Evolutionary conservation across 2,888 invertebrate species (phyloP), one percentile per base, ranked within the genome.

Genomic region (Drosophila kuntzei): DNA sequence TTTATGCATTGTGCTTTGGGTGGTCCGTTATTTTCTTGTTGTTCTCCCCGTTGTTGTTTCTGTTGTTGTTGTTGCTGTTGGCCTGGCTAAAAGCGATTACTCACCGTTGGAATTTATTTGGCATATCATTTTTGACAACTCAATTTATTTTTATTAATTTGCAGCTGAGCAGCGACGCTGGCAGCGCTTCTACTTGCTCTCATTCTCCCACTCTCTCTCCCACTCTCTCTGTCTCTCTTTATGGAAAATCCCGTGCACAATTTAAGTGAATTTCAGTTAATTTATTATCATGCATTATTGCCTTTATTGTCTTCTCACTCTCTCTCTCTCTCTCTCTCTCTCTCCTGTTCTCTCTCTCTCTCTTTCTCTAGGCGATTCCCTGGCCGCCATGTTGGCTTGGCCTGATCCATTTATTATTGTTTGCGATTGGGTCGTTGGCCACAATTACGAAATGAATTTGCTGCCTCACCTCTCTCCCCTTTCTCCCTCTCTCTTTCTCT

Each of bases 121-220:
- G 90, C 91, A 90, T 91, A 91, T 91, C 91, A 91, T 91, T 91
- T 90, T 90, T 91, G 91, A 91, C 91, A 91, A 91, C 91, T 91
- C 91, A 92, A 91, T 91, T 91, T 91, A 91, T 91, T 92, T 92
- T 91, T 91, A 91, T 91, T 91, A 91, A 92, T 92, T 91, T 92
- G 90, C 87, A 86, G 87, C 89, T 90, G 68, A 82, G 88, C 87
- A 86, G 86, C 75, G 72, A 22, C 58, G 58, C 32, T 29, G 18
- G 8, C 36, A 32, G 51, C 55, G 55, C 34, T 12, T 25, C 32
- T 12, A 3, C 25, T 7, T 4, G 12, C 12, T 37, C 27, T 27
- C 18, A 5, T 27, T 2, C 47, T 8, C 32, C 12, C 32, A 7
- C 59, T 16, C 4, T 46, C 55, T 18, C 46, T n/a, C 36, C 6